Conservation (phyloP, 2,113 vertebrate species). For the Urocynchramus pylzowi region DNA sequence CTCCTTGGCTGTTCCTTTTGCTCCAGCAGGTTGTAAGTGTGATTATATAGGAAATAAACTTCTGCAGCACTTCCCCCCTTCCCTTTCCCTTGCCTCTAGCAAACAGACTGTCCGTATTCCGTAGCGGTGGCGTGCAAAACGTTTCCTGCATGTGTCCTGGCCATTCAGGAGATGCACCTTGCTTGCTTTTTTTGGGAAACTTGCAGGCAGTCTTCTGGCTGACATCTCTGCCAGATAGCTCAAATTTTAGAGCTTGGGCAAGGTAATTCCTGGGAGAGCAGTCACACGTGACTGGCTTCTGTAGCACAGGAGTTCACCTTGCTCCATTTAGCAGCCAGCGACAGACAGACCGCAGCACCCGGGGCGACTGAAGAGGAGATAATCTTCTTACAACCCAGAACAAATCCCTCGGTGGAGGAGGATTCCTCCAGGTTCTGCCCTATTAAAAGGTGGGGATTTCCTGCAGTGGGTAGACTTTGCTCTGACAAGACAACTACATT, state of each 20-base stretch:
- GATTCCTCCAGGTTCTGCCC: slow-evolving; percentile 21
- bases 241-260: not conserved
- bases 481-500: not conserved
- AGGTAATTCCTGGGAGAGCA: not conserved
- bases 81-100: not conserved
- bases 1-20: not conserved
- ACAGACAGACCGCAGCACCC: not conserved
- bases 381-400: not conserved
- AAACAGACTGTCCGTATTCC: accelerated
- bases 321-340: not conserved
- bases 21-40: not conserved
- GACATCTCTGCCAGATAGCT: not conserved
- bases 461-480: not conserved
- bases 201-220: not conserved
- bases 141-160: accelerated
- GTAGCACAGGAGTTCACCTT: slow-evolving; percentile 22
- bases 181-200: not conserved
- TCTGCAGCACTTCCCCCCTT: not conserved
- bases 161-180: not conserved
- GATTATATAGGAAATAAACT: not conserved
- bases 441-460: not conserved
- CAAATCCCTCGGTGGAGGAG: not conserved
- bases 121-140: not conserved
- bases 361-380: not conserved
- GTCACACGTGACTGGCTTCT: not conserved